Base-by-base conservation (phyloP, 2,888 invertebrate species). In the Philereme transversata region DNA sequence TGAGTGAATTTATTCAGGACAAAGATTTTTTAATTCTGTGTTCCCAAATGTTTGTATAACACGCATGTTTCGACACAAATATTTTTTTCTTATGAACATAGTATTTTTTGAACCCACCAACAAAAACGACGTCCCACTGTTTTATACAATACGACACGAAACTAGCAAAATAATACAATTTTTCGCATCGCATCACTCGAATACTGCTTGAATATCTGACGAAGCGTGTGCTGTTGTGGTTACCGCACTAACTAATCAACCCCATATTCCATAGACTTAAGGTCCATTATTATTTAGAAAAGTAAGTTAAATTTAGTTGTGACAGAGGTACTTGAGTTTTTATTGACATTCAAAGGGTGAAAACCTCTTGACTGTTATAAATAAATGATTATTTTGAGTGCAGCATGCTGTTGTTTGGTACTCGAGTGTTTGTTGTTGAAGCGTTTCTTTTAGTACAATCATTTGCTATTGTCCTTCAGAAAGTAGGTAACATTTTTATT, bases 121-220 rank as follows among this genome's bases (percentile, higher is more conserved):
- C 43, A 64, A 64, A 51, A 64, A 51, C 59, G 60, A 55, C 60
- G 49, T 65, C 70, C 66, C 44, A 60, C 57, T 64, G 63, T 50
- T 64, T 8, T 35, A n/a, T 53, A 60, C 53, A 67, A 68, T 67
- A 62, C 55, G 60, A 67, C 68, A 56, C 60, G 67, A 67, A 70
- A 70, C 65, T 69, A 71, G 67, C 67, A 68, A 69, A 59, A 68
- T 74, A 70, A 74, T 72, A 65, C 60, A 68, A 72, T 74, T 74
- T 71, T 64, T 57, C 71, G 68, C 69, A 56, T 70, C 66, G 62
- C 57, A 44, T 49, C 62, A 48, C 68, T 44, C 54, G 57, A 69
- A 68, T 70, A 59, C 49, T 47, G 51, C 57, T 57, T 40, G 46
- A 54, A 51, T 50, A 58, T 40, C 40, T 60, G 50, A 4, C 51